A percentile compares a stretch with the other conserved stretches of the same genome.
phyloP scores from a whole-genome alignment of 1,140 invertebrate genomes.

The Asbolus verrucosus region DNA sequence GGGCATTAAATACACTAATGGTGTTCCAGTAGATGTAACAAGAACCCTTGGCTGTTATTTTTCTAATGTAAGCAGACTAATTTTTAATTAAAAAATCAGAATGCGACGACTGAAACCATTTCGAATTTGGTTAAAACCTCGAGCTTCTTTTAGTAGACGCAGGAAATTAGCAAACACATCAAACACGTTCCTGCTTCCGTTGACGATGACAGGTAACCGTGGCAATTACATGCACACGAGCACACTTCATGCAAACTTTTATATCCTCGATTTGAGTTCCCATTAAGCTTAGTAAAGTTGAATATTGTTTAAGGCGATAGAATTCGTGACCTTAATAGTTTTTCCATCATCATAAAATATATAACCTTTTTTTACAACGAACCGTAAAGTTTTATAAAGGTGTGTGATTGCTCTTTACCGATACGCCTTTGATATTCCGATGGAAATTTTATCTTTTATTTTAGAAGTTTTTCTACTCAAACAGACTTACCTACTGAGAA shows the following conservation, averaged over 20 bases:
- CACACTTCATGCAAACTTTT: background rate
- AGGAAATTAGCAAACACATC: conserved; percentile 23
- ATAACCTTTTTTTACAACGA: conserved; percentile 1
- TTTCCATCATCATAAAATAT: conserved; percentile 23
- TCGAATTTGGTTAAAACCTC: background rate
- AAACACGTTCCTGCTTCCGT: conserved; percentile 1
- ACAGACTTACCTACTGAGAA: no score
- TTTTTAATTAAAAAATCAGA: conserved; percentile 19
- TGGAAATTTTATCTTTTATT: no score
- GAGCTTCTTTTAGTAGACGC: background rate
- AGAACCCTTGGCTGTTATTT: background rate
- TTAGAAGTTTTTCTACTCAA: no score
- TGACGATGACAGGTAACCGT: conserved; percentile 10
- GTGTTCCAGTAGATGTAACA: conserved; percentile 7
- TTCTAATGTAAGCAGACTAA: conserved; percentile 9
- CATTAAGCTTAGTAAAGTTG: conserved; percentile 17
- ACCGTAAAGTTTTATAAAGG: conserved; percentile 12
- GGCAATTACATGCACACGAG: conserved; percentile 25
- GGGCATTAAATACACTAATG: conserved; percentile 8
- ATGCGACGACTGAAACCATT: background rate
- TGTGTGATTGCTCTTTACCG: background rate
- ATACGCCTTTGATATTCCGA: no score
- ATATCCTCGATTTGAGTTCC: conserved; percentile 2
- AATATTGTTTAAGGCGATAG: conserved; percentile 9
- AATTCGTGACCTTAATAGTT: conserved; percentile 14